Base-by-base conservation (phyloP, 2,113 vertebrate species). In the Gallinago undulata region DNA sequence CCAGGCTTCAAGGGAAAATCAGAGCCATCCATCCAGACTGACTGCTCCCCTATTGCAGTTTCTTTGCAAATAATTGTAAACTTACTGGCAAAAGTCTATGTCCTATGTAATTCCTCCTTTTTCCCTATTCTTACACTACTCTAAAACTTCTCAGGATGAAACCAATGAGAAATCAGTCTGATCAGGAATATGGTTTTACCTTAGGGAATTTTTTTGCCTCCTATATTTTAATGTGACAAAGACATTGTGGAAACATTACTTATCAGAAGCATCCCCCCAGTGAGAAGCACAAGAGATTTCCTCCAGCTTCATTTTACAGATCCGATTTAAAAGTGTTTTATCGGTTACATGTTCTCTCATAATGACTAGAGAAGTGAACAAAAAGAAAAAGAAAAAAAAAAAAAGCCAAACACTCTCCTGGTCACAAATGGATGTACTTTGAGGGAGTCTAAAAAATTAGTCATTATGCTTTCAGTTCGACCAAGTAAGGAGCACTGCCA, bases 241-340 rank as follows among this genome's bases (percentile, higher is more conserved):
- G 96, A 75, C 90, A 90, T 53, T 21, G 47, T 5, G 43, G 69
- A 72, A 95, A 47, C 6, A 3, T 51, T 84, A 94, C 39, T 93
- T 86, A 92, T 35, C 47, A 95, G 67, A 74, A 90, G 75, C 47
- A 53, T 76, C 57, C 30, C 63, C 79, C 70, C 62, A 84, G 5
- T 66, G 48, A 96, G 90, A 96, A 89, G 35, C 31, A 11, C 56
- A 84, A 59, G 19, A 39, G 43, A 88, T 78, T 93, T 94, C 16
- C 47, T 62, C 27, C 37, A 81, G 81, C 43, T 91, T 94, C 63
- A 94, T 93, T 91, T 95, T 91, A 92, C 64, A 85, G 76, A 84
- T 88, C 50, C 93, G 53, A 93, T 84, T 94, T 91, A 14, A 76
- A 93, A 89, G 35, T 76, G 39, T 56, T 94, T 95, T 79, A 74